These are phyloP conservation scores for Malurus splendens DNA, from an alignment of 2,797 vertebrate genomes.

Conservation along the genomic window DNA sequence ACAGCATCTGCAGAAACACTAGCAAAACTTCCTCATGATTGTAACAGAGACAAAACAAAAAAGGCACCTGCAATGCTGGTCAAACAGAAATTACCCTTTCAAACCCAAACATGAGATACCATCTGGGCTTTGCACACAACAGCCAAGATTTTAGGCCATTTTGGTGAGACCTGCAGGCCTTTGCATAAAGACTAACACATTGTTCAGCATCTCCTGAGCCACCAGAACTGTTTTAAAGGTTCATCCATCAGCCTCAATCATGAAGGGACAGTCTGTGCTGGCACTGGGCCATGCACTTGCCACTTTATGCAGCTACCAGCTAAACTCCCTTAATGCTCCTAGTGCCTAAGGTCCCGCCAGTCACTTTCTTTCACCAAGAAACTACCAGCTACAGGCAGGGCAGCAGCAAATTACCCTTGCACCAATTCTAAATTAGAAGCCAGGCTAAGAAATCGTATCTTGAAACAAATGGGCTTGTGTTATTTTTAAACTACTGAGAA, in stretches of 20 bases:
- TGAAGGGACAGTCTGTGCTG: background rate
- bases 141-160: background rate
- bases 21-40: background rate
- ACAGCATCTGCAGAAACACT: background rate
- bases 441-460: accelerated
- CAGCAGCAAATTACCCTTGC: background rate
- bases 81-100: background rate
- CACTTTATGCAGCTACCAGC: background rate
- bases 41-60: background rate
- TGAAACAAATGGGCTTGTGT: background rate
- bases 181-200: background rate
- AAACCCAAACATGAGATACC: background rate
- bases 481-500: background rate
- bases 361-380: background rate
- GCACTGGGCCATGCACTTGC: background rate
- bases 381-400: accelerated
- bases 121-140: background rate
- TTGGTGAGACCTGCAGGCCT: background rate
- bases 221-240: background rate
- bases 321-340: background rate
- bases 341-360: background rate
- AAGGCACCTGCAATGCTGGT: background rate
- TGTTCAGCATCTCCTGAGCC: background rate
- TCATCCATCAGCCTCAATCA: background rate
- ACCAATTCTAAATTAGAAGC: background rate